phyloP scores from a whole-genome alignment of 2,113 vertebrate species.

The Lonchura striata region DNA sequence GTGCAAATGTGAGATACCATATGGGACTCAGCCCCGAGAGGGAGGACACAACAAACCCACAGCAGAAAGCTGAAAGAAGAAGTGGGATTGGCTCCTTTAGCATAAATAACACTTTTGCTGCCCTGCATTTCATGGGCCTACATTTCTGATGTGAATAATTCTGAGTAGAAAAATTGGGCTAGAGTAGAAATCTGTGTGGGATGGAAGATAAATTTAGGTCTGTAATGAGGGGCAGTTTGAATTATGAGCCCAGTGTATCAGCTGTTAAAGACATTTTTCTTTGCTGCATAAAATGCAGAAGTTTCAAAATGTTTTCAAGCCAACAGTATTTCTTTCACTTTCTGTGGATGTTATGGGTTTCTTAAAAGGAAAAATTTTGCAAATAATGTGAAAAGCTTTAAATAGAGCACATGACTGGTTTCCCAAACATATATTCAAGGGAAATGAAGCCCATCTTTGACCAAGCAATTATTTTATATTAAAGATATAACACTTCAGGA shows the following conservation, averaged over 20 bases:
- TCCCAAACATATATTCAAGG: neutral
- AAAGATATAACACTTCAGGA: neutral
- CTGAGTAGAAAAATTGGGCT: slow-evolving; percentile 29
- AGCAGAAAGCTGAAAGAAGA: slow-evolving; percentile 15
- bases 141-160: slow-evolving; percentile 52
- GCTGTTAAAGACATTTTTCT: slow-evolving; percentile 2
- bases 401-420: neutral
- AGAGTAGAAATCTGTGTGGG: slow-evolving; percentile 33
- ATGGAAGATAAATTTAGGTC: slow-evolving; percentile 59
- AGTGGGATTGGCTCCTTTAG: slow-evolving; percentile 6
- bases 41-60: slow-evolving; percentile 19
- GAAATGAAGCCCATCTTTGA: neutral
- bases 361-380: neutral
- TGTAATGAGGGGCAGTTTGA: slow-evolving; percentile 47
- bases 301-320: slow-evolving; percentile 11
- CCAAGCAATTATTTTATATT: neutral
- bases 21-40: neutral
- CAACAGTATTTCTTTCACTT: neutral
- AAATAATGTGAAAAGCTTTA: neutral
- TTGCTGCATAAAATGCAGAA: slow-evolving; percentile 22
- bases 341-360: neutral
- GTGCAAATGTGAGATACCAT: slow-evolving; percentile 50
- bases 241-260: slow-evolving; percentile 11
- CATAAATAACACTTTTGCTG: slow-evolving; percentile 47
- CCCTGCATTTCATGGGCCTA: slow-evolving; percentile 17